phyloP scores from a whole-genome alignment of 2,888 invertebrate species.

The Mayetiola destructor region DNA sequence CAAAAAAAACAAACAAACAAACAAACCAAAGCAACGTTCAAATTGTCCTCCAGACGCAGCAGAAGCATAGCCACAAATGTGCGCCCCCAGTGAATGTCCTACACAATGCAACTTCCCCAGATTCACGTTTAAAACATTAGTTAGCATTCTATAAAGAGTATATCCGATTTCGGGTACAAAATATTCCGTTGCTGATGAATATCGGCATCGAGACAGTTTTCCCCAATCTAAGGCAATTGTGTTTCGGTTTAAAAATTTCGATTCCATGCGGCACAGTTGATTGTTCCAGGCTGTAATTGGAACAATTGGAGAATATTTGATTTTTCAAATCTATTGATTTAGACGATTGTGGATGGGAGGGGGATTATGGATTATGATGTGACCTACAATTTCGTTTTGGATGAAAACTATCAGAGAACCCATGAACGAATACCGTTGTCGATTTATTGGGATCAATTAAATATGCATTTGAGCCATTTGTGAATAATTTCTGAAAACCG shows the following conservation, averaged over 20 bases:
- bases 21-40: conserved; percentile 1
- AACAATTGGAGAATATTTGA: too few species aligned
- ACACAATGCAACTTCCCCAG: neutral
- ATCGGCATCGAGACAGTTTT: neutral
- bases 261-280: neutral
- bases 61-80: neutral
- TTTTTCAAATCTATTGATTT: too few species aligned
- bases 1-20: neutral
- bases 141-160: neutral
- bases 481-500: neutral
- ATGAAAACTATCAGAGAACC: conserved; percentile 4
- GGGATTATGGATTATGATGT: too few species aligned
- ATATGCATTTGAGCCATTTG: neutral
- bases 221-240: neutral
- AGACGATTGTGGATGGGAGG: too few species aligned
- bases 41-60: conserved; percentile 4
- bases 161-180: neutral
- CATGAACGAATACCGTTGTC: neutral
- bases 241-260: neutral
- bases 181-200: neutral
- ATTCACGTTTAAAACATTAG: neutral
- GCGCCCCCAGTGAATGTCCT: neutral
- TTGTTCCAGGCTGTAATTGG: neutral
- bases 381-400: neutral
- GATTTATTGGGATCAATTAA: neutral